phyloP scores from a whole-genome alignment of 2,888 invertebrate genomes.

The Agrilus mali region DNA sequence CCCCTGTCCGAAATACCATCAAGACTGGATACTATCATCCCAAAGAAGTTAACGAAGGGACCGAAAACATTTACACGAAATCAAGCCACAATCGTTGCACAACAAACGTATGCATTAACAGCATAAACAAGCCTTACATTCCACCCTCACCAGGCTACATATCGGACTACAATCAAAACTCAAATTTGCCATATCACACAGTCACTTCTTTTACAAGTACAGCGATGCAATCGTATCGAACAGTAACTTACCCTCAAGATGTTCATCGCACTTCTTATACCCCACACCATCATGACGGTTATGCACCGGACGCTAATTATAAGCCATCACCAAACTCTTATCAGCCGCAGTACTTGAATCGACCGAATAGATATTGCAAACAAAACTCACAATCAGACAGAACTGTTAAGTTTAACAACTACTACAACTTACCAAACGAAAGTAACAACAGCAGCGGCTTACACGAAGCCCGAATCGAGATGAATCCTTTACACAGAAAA shows the following conservation, averaged over 20 bases:
- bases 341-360: conserved; percentile 11
- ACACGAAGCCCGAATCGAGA: conserved; percentile 24
- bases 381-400: conserved; percentile 8
- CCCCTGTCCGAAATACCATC: conserved; percentile 33
- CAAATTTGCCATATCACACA: not conserved
- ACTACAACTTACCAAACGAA: no score
- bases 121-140: conserved; percentile 2
- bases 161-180: conserved; percentile 5
- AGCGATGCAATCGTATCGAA: no score
- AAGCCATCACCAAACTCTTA: not conserved
- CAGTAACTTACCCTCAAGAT: not conserved
- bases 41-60: not conserved
- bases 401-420: no score
- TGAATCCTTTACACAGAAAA: conserved; percentile 19
- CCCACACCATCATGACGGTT: not conserved
- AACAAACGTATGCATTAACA: not conserved
- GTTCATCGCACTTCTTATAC: not conserved
- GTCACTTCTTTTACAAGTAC: no score
- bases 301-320: no score
- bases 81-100: no score
- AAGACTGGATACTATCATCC: conserved; percentile 14
- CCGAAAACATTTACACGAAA: no score
- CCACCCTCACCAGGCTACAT: conserved; percentile 4
- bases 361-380: conserved; percentile 2
- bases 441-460: conserved; percentile 27